Evolutionary conservation across 1,140 invertebrate species (phyloP).

Genomic region (Chelonus insularis): DNA sequence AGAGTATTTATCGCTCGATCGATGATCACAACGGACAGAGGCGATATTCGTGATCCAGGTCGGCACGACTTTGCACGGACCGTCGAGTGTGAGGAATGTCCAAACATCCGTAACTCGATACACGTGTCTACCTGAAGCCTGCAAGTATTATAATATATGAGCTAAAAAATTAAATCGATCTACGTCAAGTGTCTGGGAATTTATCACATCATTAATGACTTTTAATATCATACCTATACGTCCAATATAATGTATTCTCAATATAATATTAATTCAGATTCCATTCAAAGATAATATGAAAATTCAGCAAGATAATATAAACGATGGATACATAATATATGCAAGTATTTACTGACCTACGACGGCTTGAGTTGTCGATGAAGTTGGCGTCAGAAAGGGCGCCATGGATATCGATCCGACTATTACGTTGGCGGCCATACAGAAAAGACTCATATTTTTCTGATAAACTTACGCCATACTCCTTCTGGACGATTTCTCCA

Average conservation of each 20-base stretch:
- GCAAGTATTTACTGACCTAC: slow-evolving; percentile 20
- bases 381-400: slow-evolving; percentile 27
- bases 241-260: too few species aligned
- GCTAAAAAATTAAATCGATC: neutral
- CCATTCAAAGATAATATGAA: too few species aligned
- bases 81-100: slow-evolving; percentile 28
- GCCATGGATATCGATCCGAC: slow-evolving; percentile 26
- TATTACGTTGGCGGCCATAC: slow-evolving; percentile 21
- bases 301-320: too few species aligned
- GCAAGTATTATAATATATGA: neutral
- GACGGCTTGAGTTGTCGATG: slow-evolving; percentile 18
- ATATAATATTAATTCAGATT: too few species aligned
- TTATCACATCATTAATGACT: too few species aligned
- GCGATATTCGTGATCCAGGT: slow-evolving; percentile 20
- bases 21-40: slow-evolving; percentile 22
- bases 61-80: slow-evolving; percentile 26
- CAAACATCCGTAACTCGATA: slow-evolving; percentile 35
- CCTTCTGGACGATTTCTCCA: neutral
- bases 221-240: too few species aligned
- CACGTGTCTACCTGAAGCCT: slow-evolving; percentile 14
- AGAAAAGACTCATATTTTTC: neutral
- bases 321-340: slow-evolving; percentile 5
- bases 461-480: neutral
- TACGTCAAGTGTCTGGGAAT: too few species aligned
- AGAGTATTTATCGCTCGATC: slow-evolving; percentile 23